A percentile compares a stretch with the other conserved stretches of the same genome.
Conservation (phyloP, 2,888 invertebrate genomes). For the Cataglyphis cursor region DNA sequence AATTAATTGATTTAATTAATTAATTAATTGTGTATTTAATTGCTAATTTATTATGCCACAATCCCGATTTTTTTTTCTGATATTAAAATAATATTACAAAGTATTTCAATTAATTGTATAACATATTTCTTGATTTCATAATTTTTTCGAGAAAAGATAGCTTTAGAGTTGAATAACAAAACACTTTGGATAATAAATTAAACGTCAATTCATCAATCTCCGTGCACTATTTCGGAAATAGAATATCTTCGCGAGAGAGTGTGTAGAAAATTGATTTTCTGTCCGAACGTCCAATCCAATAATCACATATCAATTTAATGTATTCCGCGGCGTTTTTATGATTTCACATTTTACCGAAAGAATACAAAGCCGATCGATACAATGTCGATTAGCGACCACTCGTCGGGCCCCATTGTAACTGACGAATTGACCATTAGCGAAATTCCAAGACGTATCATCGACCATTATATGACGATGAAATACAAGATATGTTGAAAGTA, state of each 20-base stretch:
- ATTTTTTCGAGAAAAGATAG: not conserved
- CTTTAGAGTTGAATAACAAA: not conserved
- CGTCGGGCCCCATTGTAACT: constrained; percentile 22
- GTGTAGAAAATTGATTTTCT: constrained; percentile 67
- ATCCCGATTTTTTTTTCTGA: not conserved
- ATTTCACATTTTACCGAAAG: constrained; percentile 48
- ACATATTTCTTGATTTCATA: not conserved
- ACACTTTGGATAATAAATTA: constrained; percentile 56
- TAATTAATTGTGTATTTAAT: not conserved
- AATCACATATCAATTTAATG: constrained; percentile 42
- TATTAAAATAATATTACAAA: not conserved
- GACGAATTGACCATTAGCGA: constrained; percentile 26
- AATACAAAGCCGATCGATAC: constrained; percentile 31
- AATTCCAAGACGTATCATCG: constrained; percentile 34
- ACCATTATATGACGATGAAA: constrained; percentile 7
- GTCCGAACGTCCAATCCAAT: constrained; percentile 57
- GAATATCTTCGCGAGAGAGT: constrained; percentile 25
- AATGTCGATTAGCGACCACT: constrained; percentile 42
- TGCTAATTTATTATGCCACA: not conserved
- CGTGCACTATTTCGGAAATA: constrained; percentile 32
- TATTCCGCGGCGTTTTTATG: constrained; percentile 23
- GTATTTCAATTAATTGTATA: not conserved
- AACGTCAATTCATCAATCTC: constrained; percentile 64
- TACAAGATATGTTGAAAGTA: constrained; percentile 21
- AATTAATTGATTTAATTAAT: not conserved